phyloP scores from a whole-genome alignment of 2,888 invertebrate genomes.

The Neoaliturus tenellus region DNA sequence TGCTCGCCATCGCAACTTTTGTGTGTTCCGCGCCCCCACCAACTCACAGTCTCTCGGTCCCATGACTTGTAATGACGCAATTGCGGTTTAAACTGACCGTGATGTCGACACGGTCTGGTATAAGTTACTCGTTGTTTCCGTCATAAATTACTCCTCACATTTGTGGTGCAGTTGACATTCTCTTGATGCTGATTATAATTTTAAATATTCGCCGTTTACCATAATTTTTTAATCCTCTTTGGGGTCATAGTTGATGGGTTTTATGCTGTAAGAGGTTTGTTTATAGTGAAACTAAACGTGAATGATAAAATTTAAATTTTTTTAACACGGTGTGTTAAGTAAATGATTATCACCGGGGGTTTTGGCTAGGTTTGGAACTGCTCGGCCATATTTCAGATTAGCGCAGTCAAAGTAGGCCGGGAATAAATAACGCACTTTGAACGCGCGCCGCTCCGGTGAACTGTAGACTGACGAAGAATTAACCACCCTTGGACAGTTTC shows the following conservation, averaged over 20 bases:
- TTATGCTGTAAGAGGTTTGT: no score
- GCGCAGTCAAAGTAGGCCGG: neutral
- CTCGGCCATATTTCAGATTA: neutral
- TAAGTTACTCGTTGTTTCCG: neutral
- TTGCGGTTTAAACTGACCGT: neutral
- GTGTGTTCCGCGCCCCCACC: neutral
- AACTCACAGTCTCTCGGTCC: neutral
- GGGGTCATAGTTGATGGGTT: no score
- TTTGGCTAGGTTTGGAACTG: neutral
- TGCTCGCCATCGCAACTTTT: no score
- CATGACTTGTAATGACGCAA: neutral
- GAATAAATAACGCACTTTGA: slow-evolving; percentile 22
- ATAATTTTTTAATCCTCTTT: no score
- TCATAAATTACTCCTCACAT: neutral
- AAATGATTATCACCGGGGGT: neutral
- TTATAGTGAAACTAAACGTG: no score
- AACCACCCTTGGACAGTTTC: no score
- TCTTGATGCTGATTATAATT: no score
- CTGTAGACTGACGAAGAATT: no score
- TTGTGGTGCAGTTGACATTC: neutral
- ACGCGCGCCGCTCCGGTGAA: neutral
- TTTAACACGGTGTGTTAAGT: no score
- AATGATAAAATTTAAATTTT: no score
- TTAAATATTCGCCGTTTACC: no score
- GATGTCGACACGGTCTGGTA: neutral